Conservation (phyloP, 2,113 vertebrate genomes). For the Crocuta crocuta region DNA sequence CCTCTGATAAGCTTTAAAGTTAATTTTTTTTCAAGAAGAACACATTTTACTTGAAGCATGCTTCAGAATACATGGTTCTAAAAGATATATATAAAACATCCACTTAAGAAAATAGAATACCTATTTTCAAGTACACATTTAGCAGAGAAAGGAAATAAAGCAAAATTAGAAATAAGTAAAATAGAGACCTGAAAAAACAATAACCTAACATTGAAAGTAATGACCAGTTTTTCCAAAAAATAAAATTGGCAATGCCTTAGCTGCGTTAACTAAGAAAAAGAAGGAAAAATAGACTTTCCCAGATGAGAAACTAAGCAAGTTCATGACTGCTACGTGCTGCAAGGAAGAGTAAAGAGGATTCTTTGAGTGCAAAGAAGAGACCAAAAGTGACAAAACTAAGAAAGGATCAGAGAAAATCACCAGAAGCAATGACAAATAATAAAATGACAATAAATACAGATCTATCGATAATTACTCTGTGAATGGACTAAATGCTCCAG, state of each 20-base stretch:
- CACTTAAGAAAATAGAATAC: neutral
- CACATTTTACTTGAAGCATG: neutral
- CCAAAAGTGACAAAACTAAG: neutral
- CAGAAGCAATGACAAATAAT: neutral
- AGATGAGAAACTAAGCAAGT: neutral
- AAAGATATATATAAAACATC: neutral
- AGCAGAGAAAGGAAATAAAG: neutral
- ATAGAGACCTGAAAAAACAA: neutral
- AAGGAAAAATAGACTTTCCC: neutral
- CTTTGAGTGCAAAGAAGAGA: neutral
- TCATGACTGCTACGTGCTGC: neutral
- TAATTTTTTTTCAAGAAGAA: neutral
- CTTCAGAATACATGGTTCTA: neutral
- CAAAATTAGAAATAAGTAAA: neutral
- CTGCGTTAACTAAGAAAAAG: neutral
- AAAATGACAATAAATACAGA: neutral
- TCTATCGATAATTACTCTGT: neutral
- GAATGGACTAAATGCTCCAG: neutral
- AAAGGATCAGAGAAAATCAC: neutral
- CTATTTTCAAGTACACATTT: neutral
- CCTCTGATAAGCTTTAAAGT: neutral
- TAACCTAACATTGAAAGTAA: neutral
- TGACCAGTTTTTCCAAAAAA: neutral
- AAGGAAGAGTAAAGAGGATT: neutral
- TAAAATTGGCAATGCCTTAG: neutral